phyloP scores from a whole-genome alignment of 2,888 invertebrate species.

The Scaptomyza tumidula region DNA sequence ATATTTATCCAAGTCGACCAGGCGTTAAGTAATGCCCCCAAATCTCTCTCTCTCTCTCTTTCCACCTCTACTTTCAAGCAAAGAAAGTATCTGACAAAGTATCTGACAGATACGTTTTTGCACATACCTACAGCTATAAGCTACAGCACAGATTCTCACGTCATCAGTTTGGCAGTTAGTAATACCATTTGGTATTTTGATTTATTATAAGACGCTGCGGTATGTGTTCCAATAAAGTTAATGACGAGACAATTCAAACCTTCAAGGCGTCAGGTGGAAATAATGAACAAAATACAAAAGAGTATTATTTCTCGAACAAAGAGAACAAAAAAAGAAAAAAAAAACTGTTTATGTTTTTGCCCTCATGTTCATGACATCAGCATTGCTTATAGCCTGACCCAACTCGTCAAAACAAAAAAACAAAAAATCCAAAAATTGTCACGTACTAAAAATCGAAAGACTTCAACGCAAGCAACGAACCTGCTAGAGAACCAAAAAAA shows the following conservation, averaged over 20 bases:
- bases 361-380: slow-evolving; percentile 70
- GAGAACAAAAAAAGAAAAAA: slow-evolving; percentile 12
- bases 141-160: slow-evolving; percentile 48
- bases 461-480: slow-evolving; percentile 74
- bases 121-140: slow-evolving; percentile 2
- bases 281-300: slow-evolving; percentile 27
- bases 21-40: slow-evolving; percentile 42
- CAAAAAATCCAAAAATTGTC: slow-evolving; percentile 9
- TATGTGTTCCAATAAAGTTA: slow-evolving; percentile 77
- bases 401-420: slow-evolving; percentile 1
- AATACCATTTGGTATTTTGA: slow-evolving; percentile 46
- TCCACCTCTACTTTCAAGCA: background rate
- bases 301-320: slow-evolving; percentile 31
- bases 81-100: slow-evolving; percentile 66
- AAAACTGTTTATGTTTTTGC: slow-evolving; percentile 38
- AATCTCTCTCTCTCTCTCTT: background rate
- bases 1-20: slow-evolving; percentile 57
- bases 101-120: slow-evolving; percentile 25
- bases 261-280: slow-evolving; percentile 32
- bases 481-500: slow-evolving; percentile 46
- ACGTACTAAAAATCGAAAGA: slow-evolving; percentile 62
- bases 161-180: slow-evolving; percentile 47
- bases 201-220: slow-evolving; percentile 61
- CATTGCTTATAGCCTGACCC: slow-evolving; percentile 35
- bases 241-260: slow-evolving; percentile 47